Evolutionary conservation across 2,797 vertebrate species (phyloP).

Genomic region (Characodon lateralis): DNA sequence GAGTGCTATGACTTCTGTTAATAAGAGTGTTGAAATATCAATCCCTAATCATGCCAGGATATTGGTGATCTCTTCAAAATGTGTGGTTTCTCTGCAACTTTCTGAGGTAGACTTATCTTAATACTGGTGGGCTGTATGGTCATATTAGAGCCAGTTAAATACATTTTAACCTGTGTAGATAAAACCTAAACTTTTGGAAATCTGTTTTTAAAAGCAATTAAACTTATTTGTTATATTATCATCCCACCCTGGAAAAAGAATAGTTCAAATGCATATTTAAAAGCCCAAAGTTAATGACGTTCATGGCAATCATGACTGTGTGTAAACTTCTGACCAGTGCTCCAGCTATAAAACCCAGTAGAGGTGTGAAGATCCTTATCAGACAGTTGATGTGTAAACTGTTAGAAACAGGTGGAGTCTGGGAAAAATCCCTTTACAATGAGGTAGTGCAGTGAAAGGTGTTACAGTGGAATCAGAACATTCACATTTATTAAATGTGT

Average conservation of each 20-base stretch:
- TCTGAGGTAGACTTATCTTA: background rate
- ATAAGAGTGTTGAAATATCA: background rate
- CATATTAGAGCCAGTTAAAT: background rate
- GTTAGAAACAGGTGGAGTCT: constrained; percentile 16
- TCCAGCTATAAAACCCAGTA: constrained; percentile 15
- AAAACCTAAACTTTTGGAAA: background rate
- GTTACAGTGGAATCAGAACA: background rate
- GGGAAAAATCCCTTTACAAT: background rate
- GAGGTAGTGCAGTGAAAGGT: constrained; percentile 13
- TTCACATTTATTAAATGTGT: background rate
- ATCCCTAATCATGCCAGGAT: background rate
- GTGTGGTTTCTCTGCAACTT: background rate
- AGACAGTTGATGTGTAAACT: constrained; percentile 41
- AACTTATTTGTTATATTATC: background rate
- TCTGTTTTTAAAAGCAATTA: background rate
- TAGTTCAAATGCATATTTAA: background rate
- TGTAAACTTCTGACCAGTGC: background rate
- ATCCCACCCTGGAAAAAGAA: background rate
- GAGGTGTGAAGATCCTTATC: constrained; percentile 40
- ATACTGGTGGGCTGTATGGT: background rate
- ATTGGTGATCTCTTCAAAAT: background rate
- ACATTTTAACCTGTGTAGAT: background rate
- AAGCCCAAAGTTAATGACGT: background rate
- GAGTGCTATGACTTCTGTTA: background rate
- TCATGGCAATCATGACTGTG: background rate